Base-by-base conservation (phyloP, 2,888 invertebrate genomes). In the Phyllotreta striolata region DNA sequence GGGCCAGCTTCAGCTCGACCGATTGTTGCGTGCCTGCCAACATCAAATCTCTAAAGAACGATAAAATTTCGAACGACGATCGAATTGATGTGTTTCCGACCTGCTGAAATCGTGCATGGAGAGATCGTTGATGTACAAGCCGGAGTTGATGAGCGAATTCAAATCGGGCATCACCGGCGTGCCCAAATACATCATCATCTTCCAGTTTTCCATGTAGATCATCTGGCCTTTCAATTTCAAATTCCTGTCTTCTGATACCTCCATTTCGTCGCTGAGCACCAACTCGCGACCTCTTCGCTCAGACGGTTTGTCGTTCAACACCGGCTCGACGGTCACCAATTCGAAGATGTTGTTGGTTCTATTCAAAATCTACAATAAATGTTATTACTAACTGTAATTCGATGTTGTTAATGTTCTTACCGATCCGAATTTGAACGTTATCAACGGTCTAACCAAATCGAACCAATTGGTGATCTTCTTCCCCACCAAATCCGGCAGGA, bases 21-120 rank as follows among this genome's bases (percentile, higher is more conserved):
- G 96, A 95, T 79, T 98, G 98, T 78, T 98, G 98, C 0, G 97
- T 97, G 37, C 96, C 96, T 37, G 97, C 96, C 75, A 98, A 84
- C 89, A 98, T 96, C 43, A 97, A 84, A 80, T 98, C 97, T 81
- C 94, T 93, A 62, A 14, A 64, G 65, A 41, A 10, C 1, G 34
- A 24, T 7, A 24, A 55, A n/a, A 10, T 12, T 13, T 34, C 8
- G 5, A 14, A 34, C n/a, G 4, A 6, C 8, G 35, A 34, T 6
- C 8, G n/a, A 8, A 52, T 34, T 24, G 38, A 37, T 52, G 52
- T 4, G 10, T n/a, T 39, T 39, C 9, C 9, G 4, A 92, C 93
- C 98, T 89, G 86, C 97, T 97, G 71, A 97, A 98, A 79, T 98
- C 98, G 78, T 98, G 98, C 92, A 98, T 95, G n/a, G 97, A 97